Conservation (phyloP, 2,888 invertebrate species). For the Apodemia mormo region DNA sequence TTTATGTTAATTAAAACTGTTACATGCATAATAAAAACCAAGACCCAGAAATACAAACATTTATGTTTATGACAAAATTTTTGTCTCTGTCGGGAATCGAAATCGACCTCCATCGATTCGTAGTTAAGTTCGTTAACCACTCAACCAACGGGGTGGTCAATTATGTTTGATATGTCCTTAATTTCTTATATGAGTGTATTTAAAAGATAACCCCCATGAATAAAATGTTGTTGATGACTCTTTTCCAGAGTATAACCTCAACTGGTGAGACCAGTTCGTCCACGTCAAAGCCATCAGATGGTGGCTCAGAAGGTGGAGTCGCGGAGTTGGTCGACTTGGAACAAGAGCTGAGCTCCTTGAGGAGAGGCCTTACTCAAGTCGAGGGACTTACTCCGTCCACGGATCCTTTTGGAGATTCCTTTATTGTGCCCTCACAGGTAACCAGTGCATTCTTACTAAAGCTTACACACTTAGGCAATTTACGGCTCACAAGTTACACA, state of each 20-base stretch:
- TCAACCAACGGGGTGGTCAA: too few relatives aligned
- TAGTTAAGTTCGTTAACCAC: too few relatives aligned
- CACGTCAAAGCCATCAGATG: constrained; percentile 49
- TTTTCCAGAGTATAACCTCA: constrained; percentile 52
- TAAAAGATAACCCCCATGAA: background rate
- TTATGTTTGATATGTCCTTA: background rate
- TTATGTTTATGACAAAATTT: too few relatives aligned
- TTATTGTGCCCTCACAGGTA: constrained; percentile 63
- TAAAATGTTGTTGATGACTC: background rate
- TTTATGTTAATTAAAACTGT: too few relatives aligned
- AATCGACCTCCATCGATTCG: too few relatives aligned
- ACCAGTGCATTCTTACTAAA: constrained; percentile 12
- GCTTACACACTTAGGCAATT: too few relatives aligned
- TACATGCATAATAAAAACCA: too few relatives aligned
- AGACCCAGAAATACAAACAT: too few relatives aligned
- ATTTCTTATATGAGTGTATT: background rate
- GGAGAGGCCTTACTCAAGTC: constrained; percentile 94
- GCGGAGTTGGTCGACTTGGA: constrained; percentile 94
- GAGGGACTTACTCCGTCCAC: constrained; percentile 90
- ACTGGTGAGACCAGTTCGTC: constrained; percentile 50
- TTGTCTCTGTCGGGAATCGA: too few relatives aligned
- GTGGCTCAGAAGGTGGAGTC: constrained; percentile 83
- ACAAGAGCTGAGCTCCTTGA: constrained; percentile 91
- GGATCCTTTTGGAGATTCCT: constrained; percentile 75
- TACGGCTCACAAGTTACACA: too few relatives aligned